Percentiles rank a stretch among this genome's conserved stretches.
These are phyloP conservation scores for Mayetiola destructor DNA, from an alignment of 2,888 invertebrate species.

Conservation along the genomic window DNA sequence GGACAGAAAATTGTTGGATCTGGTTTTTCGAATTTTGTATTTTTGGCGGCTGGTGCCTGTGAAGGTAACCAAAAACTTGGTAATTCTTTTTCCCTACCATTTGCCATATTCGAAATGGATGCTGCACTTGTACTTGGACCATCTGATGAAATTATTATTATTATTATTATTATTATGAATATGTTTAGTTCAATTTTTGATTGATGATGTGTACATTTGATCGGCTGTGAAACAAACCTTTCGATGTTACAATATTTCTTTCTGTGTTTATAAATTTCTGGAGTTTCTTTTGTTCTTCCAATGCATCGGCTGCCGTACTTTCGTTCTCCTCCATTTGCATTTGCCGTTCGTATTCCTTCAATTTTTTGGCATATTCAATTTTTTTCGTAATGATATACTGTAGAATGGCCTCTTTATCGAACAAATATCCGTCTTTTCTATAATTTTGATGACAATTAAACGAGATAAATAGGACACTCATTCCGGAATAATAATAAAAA, in stretches of 20 bases:
- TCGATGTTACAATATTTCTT: constrained; percentile 47
- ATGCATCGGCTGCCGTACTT: constrained; percentile 49
- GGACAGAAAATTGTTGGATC: constrained; percentile 54
- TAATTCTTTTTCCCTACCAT: constrained; percentile 60
- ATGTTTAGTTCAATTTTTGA: neutral
- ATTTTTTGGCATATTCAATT: constrained; percentile 70
- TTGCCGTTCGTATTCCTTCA: constrained; percentile 86
- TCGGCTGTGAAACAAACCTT: neutral
- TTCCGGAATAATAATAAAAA: neutral
- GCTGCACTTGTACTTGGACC: constrained; percentile 19
- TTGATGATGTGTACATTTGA: neutral
- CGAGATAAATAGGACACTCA: neutral
- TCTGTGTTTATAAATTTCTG: constrained; percentile 71
- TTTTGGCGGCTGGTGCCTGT: constrained; percentile 72
- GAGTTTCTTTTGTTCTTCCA: constrained; percentile 60
- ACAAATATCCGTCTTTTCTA: constrained; percentile 78
- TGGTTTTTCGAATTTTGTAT: constrained; percentile 56
- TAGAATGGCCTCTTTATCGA: constrained; percentile 92
- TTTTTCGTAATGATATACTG: constrained; percentile 92
- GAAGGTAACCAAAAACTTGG: constrained; percentile 97
- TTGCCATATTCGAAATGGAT: constrained; percentile 58
- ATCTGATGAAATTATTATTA: neutral
- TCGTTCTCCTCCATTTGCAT: constrained; percentile 62
- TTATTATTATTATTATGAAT: too few relatives aligned
- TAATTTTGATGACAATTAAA: neutral